These are phyloP conservation scores for Bufo gargarizans DNA, from an alignment of 2,113 vertebrate species.

Conservation along the genomic window DNA sequence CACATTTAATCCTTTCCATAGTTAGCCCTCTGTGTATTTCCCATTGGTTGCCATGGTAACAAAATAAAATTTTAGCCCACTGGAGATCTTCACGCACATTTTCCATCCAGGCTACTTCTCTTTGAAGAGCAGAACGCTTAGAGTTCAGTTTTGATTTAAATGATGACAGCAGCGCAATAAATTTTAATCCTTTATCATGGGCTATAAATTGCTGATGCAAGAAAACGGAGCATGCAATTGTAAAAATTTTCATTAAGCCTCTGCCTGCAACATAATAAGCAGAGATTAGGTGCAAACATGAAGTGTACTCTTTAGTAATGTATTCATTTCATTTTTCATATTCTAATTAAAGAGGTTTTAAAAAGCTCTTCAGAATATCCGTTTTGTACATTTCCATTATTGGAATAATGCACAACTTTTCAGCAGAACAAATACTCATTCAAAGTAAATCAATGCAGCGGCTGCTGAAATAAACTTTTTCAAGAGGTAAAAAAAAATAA, in stretches of 20 bases:
- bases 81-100: conserved; percentile 47
- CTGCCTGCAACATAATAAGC: conserved; percentile 32
- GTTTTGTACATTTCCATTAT: conserved; percentile 27
- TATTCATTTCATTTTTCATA: conserved; percentile 24
- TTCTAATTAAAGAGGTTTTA: conserved; percentile 29
- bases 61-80: conserved; percentile 59
- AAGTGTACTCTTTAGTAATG: conserved; percentile 23
- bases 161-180: conserved; percentile 31
- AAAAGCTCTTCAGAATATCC: conserved; percentile 31
- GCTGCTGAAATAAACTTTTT: conserved; percentile 9
- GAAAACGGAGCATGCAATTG: conserved; percentile 20
- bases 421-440: conserved; percentile 11
- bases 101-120: conserved; percentile 32
- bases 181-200: conserved; percentile 43
- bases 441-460: background rate
- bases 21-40: conserved; percentile 63
- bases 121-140: conserved; percentile 48
- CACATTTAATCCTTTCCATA: conserved; percentile 58
- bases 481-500: background rate
- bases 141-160: conserved; percentile 39
- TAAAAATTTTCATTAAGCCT: conserved; percentile 27
- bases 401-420: conserved; percentile 16
- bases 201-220: conserved; percentile 46
- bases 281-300: conserved; percentile 47
- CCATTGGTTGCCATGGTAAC: conserved; percentile 66